Base-by-base conservation (phyloP, 2,797 vertebrate species). In the Chlorospingus semifuscus region DNA sequence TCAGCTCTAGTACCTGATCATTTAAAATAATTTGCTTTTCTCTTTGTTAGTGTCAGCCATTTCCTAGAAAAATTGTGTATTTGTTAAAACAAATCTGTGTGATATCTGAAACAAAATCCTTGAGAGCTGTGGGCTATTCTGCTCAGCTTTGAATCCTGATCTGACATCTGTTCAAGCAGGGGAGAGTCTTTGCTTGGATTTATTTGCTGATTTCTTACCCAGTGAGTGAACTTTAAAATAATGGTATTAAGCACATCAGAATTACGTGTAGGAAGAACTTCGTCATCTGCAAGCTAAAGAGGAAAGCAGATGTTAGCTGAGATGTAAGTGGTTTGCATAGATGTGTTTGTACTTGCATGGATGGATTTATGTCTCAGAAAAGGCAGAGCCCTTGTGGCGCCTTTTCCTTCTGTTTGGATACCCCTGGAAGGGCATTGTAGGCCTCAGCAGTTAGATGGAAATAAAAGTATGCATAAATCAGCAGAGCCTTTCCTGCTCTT, bases 401-500 rank as follows among this genome's bases (percentile, higher is more conserved):
- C 0, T 83, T 88, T 88, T 69, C 68, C 84, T 71, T 26, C 3
- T 3, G 44, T 72, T 84, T 61, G 41, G 50, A 2, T 39, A 4
- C 37, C 36, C 14, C 69, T 83, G 79, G 56, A 72, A 75, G 79
- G 71, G 87, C 23, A 59, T 7, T 12, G 65, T 72, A 66, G 61
- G 49, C 27, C 74, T 91, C 76, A 86, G 85, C 85, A 87, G 93
- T 50, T 52, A 63, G 19, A 39, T 79, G 91, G 89, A 82, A 94
- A 89, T 66, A 24, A 18, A 93, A 80, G 57, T 46, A 44, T 75
- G 87, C 65, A 37, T 69, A 83, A 82, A 90, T 83, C 83, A 87
- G 74, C 66, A n/a, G 44, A 82, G 42, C 70, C 44, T 76, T 83
- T 63, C 64, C 79, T 83, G 42, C 60, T 72, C 20, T 47, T 75